Base-by-base conservation (phyloP, 2,797 vertebrate genomes). In the Agapornis canus region DNA sequence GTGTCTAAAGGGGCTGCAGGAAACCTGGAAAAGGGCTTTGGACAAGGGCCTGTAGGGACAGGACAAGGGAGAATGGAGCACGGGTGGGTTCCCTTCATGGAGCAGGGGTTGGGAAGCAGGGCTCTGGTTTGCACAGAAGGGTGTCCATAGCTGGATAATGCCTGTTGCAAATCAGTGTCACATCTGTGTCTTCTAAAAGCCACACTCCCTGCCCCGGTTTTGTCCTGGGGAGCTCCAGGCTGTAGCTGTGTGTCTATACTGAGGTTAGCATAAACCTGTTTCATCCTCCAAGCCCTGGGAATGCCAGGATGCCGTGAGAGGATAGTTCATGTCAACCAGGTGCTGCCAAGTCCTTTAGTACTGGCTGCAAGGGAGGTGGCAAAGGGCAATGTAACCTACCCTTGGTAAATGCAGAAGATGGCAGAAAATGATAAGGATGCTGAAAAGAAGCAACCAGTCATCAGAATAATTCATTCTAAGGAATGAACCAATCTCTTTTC, bases 161-260 rank as follows among this genome's bases (percentile, higher is more conserved):
- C 32, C 32, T 22, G 48, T 45, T 54, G 52, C 37, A 10, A 29
- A 18, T 39, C 14, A 12, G n/a, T 11, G 52, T 81, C 65, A 9
- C 37, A 6, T 42, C 71, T 68, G 40, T 10, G 54, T 80, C 57
- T 72, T 18, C n/a, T 6, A 8, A 54, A 11, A 86, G 31, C 37
- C 18, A 0, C 16, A 0, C 7, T 73, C 29, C 25, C 29, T 57
- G 69, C 49, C 32, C 86, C 64, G 42, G 5, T 64, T 89, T 79
- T 82, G 63, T 91, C 59, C 75, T n/a, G 29, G 47, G 29, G 7
- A 90, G 90, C 85, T 93, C 23, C 43, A 3, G 85, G 72, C 86
- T 65, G 49, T 0, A 7, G 22, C 23, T 3, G 2, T 6, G 66
- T 11, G 61, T 65, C 52, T 66, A 39, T 14, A 39, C 11, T 2